Conservation (phyloP, 2,797 vertebrate genomes). For the Agapornis canus region DNA sequence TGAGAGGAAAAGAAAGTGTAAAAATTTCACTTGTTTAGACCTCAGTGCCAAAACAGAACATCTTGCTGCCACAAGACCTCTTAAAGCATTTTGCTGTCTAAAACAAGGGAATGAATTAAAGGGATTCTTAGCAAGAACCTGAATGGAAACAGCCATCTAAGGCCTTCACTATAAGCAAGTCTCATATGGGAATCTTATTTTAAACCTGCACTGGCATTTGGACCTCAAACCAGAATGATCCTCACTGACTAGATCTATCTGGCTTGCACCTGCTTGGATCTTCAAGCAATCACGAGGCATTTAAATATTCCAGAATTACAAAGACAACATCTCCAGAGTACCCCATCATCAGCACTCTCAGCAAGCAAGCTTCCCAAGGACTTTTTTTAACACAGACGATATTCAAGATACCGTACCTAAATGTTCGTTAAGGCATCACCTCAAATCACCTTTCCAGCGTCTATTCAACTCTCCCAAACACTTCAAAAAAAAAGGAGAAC, state of each 20-base stretch:
- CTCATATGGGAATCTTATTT: background rate
- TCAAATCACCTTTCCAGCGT: background rate
- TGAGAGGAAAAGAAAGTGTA: background rate
- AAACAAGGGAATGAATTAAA: background rate
- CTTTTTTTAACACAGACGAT: background rate
- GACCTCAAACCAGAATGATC: background rate
- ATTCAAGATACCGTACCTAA: background rate
- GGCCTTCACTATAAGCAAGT: background rate
- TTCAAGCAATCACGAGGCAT: background rate
- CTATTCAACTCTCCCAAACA: background rate
- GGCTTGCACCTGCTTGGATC: background rate
- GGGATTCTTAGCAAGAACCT: background rate
- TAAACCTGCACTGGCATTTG: background rate
- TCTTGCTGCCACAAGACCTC: background rate
- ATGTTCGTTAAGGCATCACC: background rate
- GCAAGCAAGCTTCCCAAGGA: background rate
- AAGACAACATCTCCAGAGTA: background rate
- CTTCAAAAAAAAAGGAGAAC: background rate
- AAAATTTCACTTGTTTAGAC: background rate
- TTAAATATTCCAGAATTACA: background rate
- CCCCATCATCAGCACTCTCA: background rate
- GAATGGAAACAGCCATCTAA: background rate
- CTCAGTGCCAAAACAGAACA: background rate
- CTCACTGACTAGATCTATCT: background rate
- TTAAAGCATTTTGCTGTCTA: background rate